Conservation (phyloP, 2,797 vertebrate species). For the Siniperca undulata region DNA sequence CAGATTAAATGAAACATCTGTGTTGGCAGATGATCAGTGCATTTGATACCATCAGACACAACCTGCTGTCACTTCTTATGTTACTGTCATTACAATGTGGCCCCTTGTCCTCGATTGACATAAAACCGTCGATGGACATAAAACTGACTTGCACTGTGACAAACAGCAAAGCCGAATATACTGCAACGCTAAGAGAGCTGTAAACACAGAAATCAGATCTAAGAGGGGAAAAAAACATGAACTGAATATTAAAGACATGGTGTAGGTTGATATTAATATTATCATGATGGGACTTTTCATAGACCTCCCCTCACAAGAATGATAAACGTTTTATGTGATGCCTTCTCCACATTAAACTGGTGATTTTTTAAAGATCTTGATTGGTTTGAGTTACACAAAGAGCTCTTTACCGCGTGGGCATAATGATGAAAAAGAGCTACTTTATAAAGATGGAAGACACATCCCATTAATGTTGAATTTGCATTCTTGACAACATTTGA, state of each 20-base stretch:
- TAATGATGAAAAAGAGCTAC: conserved; percentile 38
- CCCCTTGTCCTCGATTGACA: conserved; percentile 26
- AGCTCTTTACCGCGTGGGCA: neutral
- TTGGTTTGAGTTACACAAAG: conserved; percentile 37
- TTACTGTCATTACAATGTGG: conserved; percentile 34
- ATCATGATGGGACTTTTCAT: neutral
- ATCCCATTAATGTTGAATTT: conserved; percentile 35
- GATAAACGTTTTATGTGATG: conserved; percentile 15
- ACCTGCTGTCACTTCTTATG: conserved; percentile 32
- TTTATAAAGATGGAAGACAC: conserved; percentile 16
- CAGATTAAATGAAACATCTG: conserved; percentile 21
- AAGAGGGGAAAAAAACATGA: neutral
- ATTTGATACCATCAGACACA: conserved; percentile 1
- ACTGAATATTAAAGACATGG: neutral
- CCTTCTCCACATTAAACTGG: conserved; percentile 44
- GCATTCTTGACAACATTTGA: conserved; percentile 46
- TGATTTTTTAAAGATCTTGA: conserved; percentile 19
- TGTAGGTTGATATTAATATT: neutral
- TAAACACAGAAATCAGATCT: conserved; percentile 3
- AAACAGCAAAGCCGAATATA: conserved; percentile 24
- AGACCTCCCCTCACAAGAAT: neutral
- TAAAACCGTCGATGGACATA: conserved; percentile 43
- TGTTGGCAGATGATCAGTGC: neutral
- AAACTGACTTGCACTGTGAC: conserved; percentile 45
- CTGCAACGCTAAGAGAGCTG: neutral